phyloP scores from a whole-genome alignment of 2,888 invertebrate species.

The Apodemia mormo region DNA sequence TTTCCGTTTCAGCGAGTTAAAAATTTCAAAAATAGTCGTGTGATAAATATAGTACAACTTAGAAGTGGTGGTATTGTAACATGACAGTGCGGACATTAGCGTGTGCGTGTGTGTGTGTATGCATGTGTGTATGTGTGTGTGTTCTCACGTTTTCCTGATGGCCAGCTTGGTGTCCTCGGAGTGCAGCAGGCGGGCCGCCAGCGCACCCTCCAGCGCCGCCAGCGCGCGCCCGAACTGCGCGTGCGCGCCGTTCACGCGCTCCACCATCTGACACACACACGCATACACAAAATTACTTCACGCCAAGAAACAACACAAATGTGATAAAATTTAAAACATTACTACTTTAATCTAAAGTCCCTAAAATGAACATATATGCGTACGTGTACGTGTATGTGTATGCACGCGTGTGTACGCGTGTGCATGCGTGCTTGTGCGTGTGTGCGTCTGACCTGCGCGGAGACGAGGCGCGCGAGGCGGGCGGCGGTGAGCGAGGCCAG shows the following conservation, averaged over 20 bases:
- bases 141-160: constrained; percentile 84
- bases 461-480: constrained; percentile 84
- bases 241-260: constrained; percentile 88
- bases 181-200: constrained; percentile 87
- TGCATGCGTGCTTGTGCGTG: background rate
- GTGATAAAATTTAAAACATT: too few relatives aligned
- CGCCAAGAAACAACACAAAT: too few relatives aligned
- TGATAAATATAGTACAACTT: too few relatives aligned
- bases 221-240: constrained; percentile 89
- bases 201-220: constrained; percentile 84
- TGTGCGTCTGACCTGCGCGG: background rate
- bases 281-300: too few relatives aligned
- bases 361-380: too few relatives aligned
- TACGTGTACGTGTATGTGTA: background rate
- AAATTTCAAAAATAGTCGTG: too few relatives aligned
- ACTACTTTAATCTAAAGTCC: too few relatives aligned
- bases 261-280: constrained; percentile 83
- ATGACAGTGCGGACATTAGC: too few relatives aligned
- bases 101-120: too few relatives aligned
- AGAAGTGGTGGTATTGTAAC: too few relatives aligned
- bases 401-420: background rate
- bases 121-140: background rate
- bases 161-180: constrained; percentile 90
- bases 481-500: constrained; percentile 86
- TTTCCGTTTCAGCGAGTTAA: too few relatives aligned